Evolutionary conservation across 2,888 invertebrate genomes (phyloP).

Genomic region (Muschampia staudingeri): DNA sequence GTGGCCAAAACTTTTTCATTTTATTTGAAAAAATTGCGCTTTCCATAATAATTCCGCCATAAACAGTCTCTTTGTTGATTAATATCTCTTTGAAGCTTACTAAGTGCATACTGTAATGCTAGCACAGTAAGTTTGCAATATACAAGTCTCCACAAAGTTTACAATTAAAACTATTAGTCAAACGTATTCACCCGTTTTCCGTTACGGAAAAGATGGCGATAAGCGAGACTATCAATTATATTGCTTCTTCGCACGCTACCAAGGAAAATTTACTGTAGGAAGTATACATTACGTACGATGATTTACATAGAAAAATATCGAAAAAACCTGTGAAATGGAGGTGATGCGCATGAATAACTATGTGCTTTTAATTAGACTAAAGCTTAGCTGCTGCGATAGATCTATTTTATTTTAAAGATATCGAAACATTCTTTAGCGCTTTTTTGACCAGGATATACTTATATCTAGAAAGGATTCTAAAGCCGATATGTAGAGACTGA

Average conservation of each 20-base stretch:
- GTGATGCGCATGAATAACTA: neutral
- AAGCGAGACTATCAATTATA: slow-evolving; percentile 77
- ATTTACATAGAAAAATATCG: neutral
- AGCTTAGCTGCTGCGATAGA: neutral
- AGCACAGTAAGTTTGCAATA: slow-evolving; percentile 19
- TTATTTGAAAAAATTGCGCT: too few relatives aligned
- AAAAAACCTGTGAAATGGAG: neutral
- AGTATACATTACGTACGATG: slow-evolving; percentile 13
- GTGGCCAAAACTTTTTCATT: too few relatives aligned
- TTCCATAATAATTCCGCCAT: too few relatives aligned
- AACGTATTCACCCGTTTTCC: slow-evolving; percentile 75
- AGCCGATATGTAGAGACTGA: too few relatives aligned
- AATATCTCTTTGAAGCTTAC: neutral
- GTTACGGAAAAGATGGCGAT: slow-evolving; percentile 81
- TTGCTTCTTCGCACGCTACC: slow-evolving; percentile 79
- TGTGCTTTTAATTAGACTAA: neutral
- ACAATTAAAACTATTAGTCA: slow-evolving; percentile 76
- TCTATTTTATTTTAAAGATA: too few relatives aligned
- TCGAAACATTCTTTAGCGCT: too few relatives aligned
- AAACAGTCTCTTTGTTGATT: neutral
- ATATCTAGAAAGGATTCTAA: too few relatives aligned
- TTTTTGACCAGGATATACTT: too few relatives aligned
- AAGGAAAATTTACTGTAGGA: slow-evolving; percentile 13
- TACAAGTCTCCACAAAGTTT: slow-evolving; percentile 62
- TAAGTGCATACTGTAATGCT: neutral